These are phyloP conservation scores for Labia minor DNA, from an alignment of 2,888 invertebrate species.

Conservation along the genomic window DNA sequence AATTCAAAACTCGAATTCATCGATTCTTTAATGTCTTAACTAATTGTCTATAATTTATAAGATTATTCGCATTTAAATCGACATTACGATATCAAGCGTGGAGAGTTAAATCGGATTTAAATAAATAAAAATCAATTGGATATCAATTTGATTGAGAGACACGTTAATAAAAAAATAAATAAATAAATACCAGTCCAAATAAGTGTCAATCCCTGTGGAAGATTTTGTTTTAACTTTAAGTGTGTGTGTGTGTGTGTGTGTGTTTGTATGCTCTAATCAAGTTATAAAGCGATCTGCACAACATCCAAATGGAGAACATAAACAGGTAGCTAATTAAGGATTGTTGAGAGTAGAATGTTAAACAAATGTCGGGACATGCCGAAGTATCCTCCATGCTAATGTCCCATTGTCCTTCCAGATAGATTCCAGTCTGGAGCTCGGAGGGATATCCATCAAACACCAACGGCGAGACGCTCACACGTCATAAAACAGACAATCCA, in stretches of 20 bases:
- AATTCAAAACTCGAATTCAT: no score
- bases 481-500: not conserved
- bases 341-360: not conserved
- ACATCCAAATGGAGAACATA: constrained; percentile 1
- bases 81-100: no score
- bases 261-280: not conserved
- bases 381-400: constrained; percentile 1
- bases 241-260: no score
- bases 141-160: no score
- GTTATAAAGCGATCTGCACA: not conserved
- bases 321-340: constrained; percentile 8
- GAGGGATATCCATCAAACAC: constrained; percentile 1
- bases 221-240: not conserved
- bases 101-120: no score
- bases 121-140: no score
- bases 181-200: not conserved
- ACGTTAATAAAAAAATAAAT: no score
- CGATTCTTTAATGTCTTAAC: no score
- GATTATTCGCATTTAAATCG: no score
- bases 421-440: not conserved
- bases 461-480: constrained; percentile 2
- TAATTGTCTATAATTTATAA: no score
- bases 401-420: constrained; percentile 8
- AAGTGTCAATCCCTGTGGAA: not conserved
- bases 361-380: constrained; percentile 1